Evolutionary conservation across 2,888 invertebrate species (phyloP).

Genomic region (Dicranocentrus wangi): DNA sequence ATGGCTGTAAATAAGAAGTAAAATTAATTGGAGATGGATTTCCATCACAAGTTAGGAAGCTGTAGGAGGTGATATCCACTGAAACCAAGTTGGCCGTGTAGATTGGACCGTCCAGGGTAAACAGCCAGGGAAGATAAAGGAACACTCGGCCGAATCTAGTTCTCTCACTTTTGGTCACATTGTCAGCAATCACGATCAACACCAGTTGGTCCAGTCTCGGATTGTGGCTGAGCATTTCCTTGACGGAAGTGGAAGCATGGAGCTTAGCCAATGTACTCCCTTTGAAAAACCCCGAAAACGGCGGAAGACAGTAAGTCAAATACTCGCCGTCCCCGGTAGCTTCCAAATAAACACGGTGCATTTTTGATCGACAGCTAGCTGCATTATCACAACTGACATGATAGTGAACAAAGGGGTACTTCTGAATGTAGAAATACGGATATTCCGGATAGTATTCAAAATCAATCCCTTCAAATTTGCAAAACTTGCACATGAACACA

Average conservation of each 20-base stretch:
- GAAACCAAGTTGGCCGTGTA: background rate
- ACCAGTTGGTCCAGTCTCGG: background rate
- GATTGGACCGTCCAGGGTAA: background rate
- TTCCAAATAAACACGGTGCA: background rate
- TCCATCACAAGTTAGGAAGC: background rate
- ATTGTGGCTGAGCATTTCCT: background rate
- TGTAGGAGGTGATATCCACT: background rate
- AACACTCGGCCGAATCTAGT: background rate
- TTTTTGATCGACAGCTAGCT: background rate
- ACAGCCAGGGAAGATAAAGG: background rate
- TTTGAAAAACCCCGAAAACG: background rate
- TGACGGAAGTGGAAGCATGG: background rate
- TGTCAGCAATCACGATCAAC: background rate
- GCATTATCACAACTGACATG: no score
- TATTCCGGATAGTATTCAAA: no score
- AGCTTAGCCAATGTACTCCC: background rate
- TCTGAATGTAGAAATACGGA: no score
- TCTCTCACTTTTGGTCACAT: background rate
- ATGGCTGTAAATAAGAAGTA: background rate
- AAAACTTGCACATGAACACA: no score
- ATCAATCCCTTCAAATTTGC: no score
- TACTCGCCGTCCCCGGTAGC: background rate
- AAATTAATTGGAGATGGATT: background rate
- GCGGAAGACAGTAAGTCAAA: background rate
- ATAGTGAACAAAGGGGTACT: no score